Evolutionary conservation across 2,797 vertebrate genomes (phyloP).

Genomic region (Sibirionetta formosa): DNA sequence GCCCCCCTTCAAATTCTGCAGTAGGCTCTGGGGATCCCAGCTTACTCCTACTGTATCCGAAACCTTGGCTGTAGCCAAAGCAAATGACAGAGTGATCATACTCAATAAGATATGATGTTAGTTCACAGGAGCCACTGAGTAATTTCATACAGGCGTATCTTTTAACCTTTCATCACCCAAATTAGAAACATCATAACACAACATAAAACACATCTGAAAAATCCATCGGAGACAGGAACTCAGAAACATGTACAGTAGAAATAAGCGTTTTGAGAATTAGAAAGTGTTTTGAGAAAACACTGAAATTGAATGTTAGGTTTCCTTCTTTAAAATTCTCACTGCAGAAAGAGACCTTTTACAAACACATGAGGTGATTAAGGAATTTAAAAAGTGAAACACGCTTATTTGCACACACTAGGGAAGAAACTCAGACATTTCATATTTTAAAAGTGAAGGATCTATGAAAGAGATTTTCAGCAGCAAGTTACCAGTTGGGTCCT

Average conservation of each 20-base stretch:
- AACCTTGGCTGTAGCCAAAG: constrained; percentile 66
- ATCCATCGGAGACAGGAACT: background rate
- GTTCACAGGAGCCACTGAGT: constrained; percentile 40
- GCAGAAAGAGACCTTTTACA: constrained; percentile 42
- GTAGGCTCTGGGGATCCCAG: constrained; percentile 23
- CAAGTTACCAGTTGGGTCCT: background rate
- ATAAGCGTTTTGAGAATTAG: constrained; percentile 52
- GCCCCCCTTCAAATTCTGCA: constrained; percentile 26
- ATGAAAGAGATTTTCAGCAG: constrained; percentile 55
- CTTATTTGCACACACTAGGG: constrained; percentile 68
- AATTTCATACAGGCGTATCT: constrained; percentile 62
- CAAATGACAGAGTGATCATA: constrained; percentile 59
- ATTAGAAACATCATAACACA: constrained; percentile 70
- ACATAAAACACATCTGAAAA: constrained; percentile 63
- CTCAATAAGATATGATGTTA: constrained; percentile 51
- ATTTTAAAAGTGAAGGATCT: constrained; percentile 64
- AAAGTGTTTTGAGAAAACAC: constrained; percentile 60
- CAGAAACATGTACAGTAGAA: constrained; percentile 5
- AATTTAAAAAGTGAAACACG: constrained; percentile 60
- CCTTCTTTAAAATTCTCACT: background rate
- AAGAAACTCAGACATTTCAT: constrained; percentile 63
- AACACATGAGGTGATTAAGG: constrained; percentile 21
- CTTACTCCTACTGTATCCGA: constrained; percentile 50
- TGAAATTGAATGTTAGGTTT: constrained; percentile 47
- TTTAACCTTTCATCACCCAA: constrained; percentile 57